Conservation (phyloP, 1,140 invertebrate genomes). For the honey bee (Apis mellifera) region DNA sequence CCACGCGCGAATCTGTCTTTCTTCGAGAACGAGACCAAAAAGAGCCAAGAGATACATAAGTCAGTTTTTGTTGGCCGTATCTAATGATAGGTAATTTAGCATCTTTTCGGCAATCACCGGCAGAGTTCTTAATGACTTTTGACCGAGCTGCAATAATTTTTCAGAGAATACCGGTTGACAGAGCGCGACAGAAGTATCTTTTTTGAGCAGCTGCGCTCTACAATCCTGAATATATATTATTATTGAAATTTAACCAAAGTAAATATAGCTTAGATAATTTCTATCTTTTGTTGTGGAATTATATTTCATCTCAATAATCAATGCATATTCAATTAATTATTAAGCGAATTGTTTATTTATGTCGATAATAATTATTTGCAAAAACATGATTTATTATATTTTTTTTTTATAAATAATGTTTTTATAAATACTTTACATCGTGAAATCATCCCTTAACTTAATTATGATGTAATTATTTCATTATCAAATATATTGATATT, state of each 20-base stretch:
- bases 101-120: slow-evolving; percentile 43
- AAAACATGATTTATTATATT: too few relatives aligned
- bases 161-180: slow-evolving; percentile 16
- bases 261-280: neutral
- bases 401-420: too few relatives aligned
- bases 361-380: too few relatives aligned
- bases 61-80: slow-evolving; percentile 39
- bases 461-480: too few relatives aligned
- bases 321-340: neutral
- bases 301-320: neutral
- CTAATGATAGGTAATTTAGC: slow-evolving; percentile 58
- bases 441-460: too few relatives aligned
- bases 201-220: slow-evolving; percentile 9
- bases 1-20: neutral
- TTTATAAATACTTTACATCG: too few relatives aligned
- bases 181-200: slow-evolving; percentile 13
- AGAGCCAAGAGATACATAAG: neutral
- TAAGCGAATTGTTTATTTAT: too few relatives aligned
- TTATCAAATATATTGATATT: too few relatives aligned
- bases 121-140: slow-evolving; percentile 54
- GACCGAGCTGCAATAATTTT: slow-evolving; percentile 31
- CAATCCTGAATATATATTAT: neutral
- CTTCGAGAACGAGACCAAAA: slow-evolving; percentile 14
- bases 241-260: neutral
- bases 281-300: too few relatives aligned